Conservation (phyloP, 2,888 invertebrate genomes). For the Ichneumoninae sp. region DNA sequence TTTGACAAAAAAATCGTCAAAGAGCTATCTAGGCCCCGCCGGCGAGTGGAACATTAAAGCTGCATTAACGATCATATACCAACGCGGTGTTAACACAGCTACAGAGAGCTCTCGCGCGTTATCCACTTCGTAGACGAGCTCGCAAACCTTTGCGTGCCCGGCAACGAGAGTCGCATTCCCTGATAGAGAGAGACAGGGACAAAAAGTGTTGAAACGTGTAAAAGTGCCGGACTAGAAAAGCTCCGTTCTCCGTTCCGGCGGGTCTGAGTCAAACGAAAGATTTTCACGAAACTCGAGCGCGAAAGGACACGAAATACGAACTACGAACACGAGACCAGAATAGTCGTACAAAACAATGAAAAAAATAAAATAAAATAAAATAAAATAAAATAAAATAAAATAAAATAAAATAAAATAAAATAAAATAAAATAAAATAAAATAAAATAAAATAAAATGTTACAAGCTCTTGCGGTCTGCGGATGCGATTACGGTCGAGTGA, state of each 20-base stretch:
- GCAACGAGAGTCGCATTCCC: conserved; percentile 12
- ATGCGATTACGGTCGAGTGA: conserved; percentile 37
- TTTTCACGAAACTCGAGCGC: background rate
- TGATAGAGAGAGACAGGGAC: background rate
- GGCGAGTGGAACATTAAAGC: conserved; percentile 77
- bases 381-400: background rate
- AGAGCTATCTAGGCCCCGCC: conserved; percentile 44
- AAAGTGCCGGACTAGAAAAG: conserved; percentile 9
- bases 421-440: conserved; percentile 5
- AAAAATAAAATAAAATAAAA: background rate
- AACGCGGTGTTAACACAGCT: conserved; percentile 4
- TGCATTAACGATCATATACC: conserved; percentile 69
- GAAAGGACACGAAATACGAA: background rate
- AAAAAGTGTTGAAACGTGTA: conserved; percentile 31
- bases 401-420: background rate
- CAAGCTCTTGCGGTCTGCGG: conserved; percentile 16
- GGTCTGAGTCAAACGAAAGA: background rate
- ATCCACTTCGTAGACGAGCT: conserved; percentile 20
- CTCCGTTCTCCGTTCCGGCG: background rate
- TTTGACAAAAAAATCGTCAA: conserved; percentile 75
- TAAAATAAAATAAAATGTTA: background rate
- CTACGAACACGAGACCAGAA: background rate
- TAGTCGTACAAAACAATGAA: background rate
- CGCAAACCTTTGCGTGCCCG: conserved; percentile 4
- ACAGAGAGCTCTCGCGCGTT: conserved; percentile 8